Evolutionary conservation across 2,113 vertebrate species (phyloP).

Genomic region (Motacilla tschutschensis): DNA sequence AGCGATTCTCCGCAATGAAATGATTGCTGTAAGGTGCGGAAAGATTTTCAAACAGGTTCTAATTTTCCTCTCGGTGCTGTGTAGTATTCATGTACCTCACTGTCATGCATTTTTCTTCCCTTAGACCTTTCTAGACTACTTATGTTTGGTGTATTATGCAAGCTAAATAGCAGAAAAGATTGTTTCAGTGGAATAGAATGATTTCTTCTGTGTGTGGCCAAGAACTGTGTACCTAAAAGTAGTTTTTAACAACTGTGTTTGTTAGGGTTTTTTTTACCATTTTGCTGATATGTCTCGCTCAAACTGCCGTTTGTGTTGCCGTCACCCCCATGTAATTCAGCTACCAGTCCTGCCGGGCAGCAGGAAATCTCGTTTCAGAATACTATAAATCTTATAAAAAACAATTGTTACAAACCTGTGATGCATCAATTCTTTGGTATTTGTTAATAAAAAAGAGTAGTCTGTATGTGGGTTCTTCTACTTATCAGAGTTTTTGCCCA

Average conservation of each 20-base stretch:
- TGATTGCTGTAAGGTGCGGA: conserved; percentile 21
- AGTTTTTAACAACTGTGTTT: neutral
- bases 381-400: neutral
- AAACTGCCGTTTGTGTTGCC: neutral
- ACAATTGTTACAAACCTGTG: neutral
- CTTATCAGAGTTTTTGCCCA: neutral
- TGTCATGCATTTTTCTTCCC: neutral
- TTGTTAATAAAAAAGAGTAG: neutral
- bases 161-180: neutral
- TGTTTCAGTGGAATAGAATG: rapidly evolving
- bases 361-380: conserved; percentile 13
- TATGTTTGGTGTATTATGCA: neutral
- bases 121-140: neutral
- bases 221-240: neutral
- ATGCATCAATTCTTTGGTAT: neutral
- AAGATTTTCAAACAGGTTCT: conserved; percentile 14
- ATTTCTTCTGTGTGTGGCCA: neutral
- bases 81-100: neutral
- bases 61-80: neutral
- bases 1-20: neutral
- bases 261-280: neutral
- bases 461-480: neutral
- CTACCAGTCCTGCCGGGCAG: neutral
- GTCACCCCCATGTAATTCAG: neutral
- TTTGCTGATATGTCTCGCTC: neutral